These are phyloP conservation scores for Lycaon pictus DNA, from an alignment of 2,113 vertebrate genomes.

Conservation along the genomic window DNA sequence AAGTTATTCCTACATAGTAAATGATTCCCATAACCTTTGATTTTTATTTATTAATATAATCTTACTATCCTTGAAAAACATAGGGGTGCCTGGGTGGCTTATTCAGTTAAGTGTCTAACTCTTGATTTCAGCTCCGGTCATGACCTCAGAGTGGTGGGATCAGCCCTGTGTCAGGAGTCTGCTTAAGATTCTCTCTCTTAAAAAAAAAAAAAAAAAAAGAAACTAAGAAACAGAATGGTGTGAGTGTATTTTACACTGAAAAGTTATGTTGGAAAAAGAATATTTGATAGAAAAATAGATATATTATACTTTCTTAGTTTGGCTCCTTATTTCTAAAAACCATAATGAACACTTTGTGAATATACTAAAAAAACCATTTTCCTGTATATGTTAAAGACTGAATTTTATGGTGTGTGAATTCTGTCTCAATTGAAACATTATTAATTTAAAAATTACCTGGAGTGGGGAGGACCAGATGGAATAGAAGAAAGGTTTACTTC, in stretches of 20 bases:
- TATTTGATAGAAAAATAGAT: background rate
- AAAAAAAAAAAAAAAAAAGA: background rate
- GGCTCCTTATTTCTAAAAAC: conserved; percentile 10
- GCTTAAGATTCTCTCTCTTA: background rate
- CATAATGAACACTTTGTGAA: background rate
- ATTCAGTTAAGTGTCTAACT: background rate
- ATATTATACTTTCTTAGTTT: conserved; percentile 21
- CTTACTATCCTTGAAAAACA: background rate
- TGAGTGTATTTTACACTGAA: conserved; percentile 26
- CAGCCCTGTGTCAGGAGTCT: background rate
- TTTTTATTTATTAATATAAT: conserved; percentile 43
- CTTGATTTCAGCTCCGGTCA: background rate
- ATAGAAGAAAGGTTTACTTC: conserved; percentile 4
- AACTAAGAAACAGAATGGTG: background rate
- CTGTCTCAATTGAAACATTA: background rate
- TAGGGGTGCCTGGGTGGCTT: background rate
- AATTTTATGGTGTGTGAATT: conserved; percentile 55
- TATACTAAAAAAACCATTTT: background rate
- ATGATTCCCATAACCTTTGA: background rate
- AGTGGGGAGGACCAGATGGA: background rate
- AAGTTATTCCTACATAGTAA: conserved; percentile 17
- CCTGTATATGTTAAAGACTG: background rate
- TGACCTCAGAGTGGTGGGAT: background rate
- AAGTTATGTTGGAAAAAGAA: background rate
- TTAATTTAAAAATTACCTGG: background rate